Conservation (phyloP, 1,140 invertebrate genomes). For the Heliothis subflexa region DNA sequence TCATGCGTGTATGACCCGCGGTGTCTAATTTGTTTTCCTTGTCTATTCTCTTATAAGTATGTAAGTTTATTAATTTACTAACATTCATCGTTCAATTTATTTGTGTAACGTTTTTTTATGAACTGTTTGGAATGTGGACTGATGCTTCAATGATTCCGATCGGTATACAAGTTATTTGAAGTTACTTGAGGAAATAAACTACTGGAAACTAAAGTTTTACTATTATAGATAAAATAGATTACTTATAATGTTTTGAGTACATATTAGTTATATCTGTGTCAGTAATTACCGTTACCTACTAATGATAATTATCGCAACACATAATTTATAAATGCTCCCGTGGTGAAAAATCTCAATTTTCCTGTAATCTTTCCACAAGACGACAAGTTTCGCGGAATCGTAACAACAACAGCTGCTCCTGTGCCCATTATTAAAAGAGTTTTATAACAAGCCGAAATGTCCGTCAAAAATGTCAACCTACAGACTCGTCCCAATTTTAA, state of each 20-base stretch:
- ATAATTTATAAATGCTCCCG: background rate
- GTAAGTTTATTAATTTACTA: background rate
- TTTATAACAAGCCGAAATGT: slow-evolving; percentile 24
- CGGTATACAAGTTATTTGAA: too few relatives aligned
- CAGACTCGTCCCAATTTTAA: slow-evolving; percentile 27
- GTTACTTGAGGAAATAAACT: too few relatives aligned
- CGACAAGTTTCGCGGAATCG: slow-evolving; percentile 26
- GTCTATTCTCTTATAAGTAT: slow-evolving; percentile 3
- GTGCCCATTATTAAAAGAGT: slow-evolving; percentile 21
- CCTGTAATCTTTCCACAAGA: slow-evolving; percentile 21
- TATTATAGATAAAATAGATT: too few relatives aligned
- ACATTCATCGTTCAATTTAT: background rate
- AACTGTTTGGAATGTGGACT: background rate
- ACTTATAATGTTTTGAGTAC: too few relatives aligned
- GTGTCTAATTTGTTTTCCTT: slow-evolving; percentile 35
- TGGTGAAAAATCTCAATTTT: background rate
- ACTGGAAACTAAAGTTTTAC: too few relatives aligned
- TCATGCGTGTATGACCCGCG: slow-evolving; percentile 12
- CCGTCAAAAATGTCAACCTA: slow-evolving; percentile 25
- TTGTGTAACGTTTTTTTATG: background rate
- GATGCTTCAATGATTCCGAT: too few relatives aligned
- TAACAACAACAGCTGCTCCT: slow-evolving; percentile 27
- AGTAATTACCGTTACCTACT: background rate
- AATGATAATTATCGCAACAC: background rate
- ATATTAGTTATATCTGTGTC: too few relatives aligned